These are phyloP conservation scores for Phthorimaea operculella DNA, from an alignment of 1,140 invertebrate species.

Conservation along the genomic window DNA sequence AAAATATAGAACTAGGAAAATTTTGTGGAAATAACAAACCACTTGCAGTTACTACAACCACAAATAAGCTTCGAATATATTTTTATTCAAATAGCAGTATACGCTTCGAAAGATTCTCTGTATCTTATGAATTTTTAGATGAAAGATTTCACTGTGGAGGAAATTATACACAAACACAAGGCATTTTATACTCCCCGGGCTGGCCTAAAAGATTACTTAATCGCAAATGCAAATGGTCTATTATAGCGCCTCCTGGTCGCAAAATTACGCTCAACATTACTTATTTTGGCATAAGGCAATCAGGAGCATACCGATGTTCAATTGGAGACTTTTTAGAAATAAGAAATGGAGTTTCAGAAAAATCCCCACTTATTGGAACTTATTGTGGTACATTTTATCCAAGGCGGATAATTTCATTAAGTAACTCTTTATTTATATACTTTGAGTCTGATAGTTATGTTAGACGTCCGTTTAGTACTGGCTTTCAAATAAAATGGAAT, in stretches of 20 bases:
- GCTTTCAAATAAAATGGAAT: conserved; percentile 81
- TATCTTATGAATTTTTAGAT: conserved; percentile 78
- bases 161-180: conserved; percentile 72
- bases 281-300: conserved; percentile 80
- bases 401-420: conserved; percentile 72
- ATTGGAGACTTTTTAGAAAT: conserved; percentile 84
- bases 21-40: conserved; percentile 79
- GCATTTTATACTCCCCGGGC: conserved; percentile 78
- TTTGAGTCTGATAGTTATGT: conserved; percentile 76
- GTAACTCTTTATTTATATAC: conserved; percentile 75
- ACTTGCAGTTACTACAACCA: conserved; percentile 74
- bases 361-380: conserved; percentile 78
- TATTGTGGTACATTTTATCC: conserved; percentile 76
- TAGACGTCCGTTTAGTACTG: conserved; percentile 58
- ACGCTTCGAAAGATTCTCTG: conserved; percentile 75
- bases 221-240: conserved; percentile 80
- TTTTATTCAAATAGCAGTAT: conserved; percentile 75
- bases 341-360: conserved; percentile 76
- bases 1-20: conserved; percentile 57
- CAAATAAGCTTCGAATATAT: conserved; percentile 74
- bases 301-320: conserved; percentile 66
- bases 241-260: conserved; percentile 74
- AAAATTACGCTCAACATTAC: conserved; percentile 80
- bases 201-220: conserved; percentile 76
- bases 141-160: conserved; percentile 79